phyloP scores from a whole-genome alignment of 1,140 invertebrate genomes.

The Drosophila sechellia region DNA sequence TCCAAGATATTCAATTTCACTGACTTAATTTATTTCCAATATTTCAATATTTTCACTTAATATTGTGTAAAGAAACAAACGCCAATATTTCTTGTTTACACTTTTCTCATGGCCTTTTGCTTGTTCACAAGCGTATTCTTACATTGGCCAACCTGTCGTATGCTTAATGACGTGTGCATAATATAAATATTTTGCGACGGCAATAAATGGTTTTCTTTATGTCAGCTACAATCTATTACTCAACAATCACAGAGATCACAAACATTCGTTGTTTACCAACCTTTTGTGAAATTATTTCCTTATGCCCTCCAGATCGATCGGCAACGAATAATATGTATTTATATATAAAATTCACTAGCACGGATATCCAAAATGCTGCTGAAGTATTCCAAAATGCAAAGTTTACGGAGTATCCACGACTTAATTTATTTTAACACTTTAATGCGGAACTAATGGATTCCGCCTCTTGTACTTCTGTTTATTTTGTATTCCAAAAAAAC shows the following conservation, averaged over 20 bases:
- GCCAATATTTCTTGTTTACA: conserved; percentile 27
- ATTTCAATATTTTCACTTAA: background rate
- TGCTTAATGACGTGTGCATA: conserved; percentile 45
- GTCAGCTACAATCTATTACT: conserved; percentile 32
- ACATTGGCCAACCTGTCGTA: conserved; percentile 45
- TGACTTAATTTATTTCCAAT: background rate
- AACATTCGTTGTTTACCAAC: conserved; percentile 27
- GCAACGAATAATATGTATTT: background rate
- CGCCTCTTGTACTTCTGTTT: conserved; percentile 17
- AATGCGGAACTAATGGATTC: conserved; percentile 51
- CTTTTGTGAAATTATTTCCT: conserved; percentile 40
- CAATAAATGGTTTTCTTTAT: conserved; percentile 37
- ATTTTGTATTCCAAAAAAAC: conserved; percentile 26
- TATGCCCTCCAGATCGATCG: conserved; percentile 17
- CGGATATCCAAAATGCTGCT: conserved; percentile 26
- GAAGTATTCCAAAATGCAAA: conserved; percentile 50
- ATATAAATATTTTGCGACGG: conserved; percentile 38
- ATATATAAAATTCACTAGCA: conserved; percentile 7
- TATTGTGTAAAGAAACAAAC: background rate
- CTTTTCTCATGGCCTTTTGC: conserved; percentile 14
- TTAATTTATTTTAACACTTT: conserved; percentile 42
- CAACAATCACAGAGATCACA: conserved; percentile 18
- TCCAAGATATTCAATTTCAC: too few relatives aligned
- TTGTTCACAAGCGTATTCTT: conserved; percentile 33
- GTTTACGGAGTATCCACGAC: conserved; percentile 31